Evolutionary conservation across 2,113 vertebrate genomes (phyloP), one percentile per base, ranked within the genome.

Genomic region (Dasyurus viverrinus): DNA sequence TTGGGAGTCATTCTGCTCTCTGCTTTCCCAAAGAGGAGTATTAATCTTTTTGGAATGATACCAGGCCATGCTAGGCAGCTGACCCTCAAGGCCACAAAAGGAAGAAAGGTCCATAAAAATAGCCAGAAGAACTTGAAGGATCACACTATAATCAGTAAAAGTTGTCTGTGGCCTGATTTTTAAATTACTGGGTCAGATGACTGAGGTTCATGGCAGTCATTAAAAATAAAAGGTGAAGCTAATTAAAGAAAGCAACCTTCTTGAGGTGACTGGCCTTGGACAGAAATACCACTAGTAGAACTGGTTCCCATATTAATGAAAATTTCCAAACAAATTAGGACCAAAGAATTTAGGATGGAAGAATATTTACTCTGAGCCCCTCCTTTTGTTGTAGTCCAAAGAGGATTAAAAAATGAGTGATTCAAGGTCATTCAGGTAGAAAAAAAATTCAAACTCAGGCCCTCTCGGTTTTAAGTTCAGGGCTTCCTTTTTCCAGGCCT

Each of bases 161-260:
- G 52, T 52, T 26, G 94, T 25, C 50, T 42, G 53, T 93, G 48
- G 60, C 16, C 19, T 12, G 26, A 53, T 1, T 42, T 54, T 53
- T 93, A 53, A 76, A 9, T 89, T 92, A 47, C 68, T 53, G 89
- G 93, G 47, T 36, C 30, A 23, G n/a, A 30, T 89, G 47, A 91
- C 11, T 23, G 84, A 91, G n/a, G 48, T 50, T 93, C 53, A 54
- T 53, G 54, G 27, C 57, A 47, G 11, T 6, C 60, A 30, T 52
- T 48, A 91, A 95, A 84, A 94, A 91, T 14, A 54, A 94, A 22
- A 76, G 1, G 0, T 22, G 89, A 95, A 84, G 90, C 36, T 89
- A 68, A 42, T 50, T 76, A 92, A 94, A 53, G 90, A 93, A 76
- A 50, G 91, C 2, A 0, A 16, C 47, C 84, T 48, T 7, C 46